phyloP scores from a whole-genome alignment of 2,113 vertebrate genomes.

The Nyctibius bracteatus region DNA sequence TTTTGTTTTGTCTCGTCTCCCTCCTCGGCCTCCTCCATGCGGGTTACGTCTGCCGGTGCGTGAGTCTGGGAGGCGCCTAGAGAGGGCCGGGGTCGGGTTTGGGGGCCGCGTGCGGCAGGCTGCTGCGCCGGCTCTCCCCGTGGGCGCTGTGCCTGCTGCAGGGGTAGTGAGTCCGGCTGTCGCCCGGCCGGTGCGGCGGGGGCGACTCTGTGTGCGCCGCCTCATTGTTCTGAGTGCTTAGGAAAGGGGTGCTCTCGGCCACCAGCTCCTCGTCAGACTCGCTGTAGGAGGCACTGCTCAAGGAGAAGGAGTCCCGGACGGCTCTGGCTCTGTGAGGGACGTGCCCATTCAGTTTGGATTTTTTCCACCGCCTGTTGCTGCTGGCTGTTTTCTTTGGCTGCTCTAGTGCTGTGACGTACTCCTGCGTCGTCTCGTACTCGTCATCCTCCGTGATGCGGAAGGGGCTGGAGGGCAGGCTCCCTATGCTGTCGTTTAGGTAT shows the following conservation, averaged over 20 bases:
- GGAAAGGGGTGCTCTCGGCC: conserved; percentile 95
- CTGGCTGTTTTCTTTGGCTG: conserved; percentile 80
- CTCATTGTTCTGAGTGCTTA: conserved; percentile 92
- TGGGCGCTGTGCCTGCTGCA: conserved; percentile 80
- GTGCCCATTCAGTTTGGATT: conserved; percentile 92
- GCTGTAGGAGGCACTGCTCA: conserved; percentile 91
- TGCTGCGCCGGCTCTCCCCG: conserved; percentile 80
- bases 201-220: conserved; percentile 78
- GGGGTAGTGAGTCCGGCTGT: conserved; percentile 93
- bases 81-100: conserved; percentile 88
- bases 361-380: conserved; percentile 86
- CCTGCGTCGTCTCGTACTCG: conserved; percentile 96
- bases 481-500: conserved; percentile 90
- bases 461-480: conserved; percentile 93
- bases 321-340: conserved; percentile 87
- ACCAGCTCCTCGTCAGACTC: conserved; percentile 89
- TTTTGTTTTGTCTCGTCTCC: conserved; percentile 46
- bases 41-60: neutral
- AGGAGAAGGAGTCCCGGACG: conserved; percentile 88
- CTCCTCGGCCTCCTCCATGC: conserved; percentile 5
- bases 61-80: conserved; percentile 67
- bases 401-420: conserved; percentile 89
- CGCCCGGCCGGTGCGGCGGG: conserved; percentile 82
- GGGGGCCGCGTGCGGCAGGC: conserved; percentile 80
- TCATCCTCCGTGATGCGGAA: conserved; percentile 91